These are phyloP conservation scores for Actinia tenebrosa DNA, from an alignment of 64 coral and sea anemone genomes.

Conservation along the genomic window DNA sequence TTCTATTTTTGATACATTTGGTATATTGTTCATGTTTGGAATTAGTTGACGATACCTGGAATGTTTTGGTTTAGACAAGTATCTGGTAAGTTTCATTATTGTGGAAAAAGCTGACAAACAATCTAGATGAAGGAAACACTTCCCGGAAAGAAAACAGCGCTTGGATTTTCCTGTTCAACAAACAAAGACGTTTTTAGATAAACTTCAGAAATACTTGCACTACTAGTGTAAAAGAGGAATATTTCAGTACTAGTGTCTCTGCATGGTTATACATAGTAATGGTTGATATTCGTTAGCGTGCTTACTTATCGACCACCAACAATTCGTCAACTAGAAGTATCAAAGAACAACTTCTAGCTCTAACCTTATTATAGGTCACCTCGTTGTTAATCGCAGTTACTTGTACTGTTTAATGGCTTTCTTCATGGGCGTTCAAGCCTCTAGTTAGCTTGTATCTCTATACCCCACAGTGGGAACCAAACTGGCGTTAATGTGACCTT, in stretches of 20 bases:
- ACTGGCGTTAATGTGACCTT: conserved; percentile 13
- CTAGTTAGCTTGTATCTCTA: neutral
- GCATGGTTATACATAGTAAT: neutral
- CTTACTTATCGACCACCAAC: neutral
- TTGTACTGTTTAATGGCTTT: neutral
- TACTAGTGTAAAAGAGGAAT: neutral
- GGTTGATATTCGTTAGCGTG: neutral
- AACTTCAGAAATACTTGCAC: neutral
- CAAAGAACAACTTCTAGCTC: neutral
- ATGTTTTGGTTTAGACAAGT: neutral
- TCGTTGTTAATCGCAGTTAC: neutral
- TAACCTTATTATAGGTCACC: conserved; percentile 3
- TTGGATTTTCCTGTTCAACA: neutral
- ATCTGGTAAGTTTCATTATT: neutral
- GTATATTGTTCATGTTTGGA: neutral
- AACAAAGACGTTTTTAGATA: neutral
- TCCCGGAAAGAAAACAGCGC: neutral
- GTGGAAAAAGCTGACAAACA: neutral
- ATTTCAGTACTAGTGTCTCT: neutral
- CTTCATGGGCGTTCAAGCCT: conserved; percentile 10
- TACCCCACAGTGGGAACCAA: conserved; percentile 16
- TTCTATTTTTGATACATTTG: neutral
- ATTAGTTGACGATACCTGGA: neutral
- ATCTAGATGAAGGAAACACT: neutral
- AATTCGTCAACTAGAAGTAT: neutral